A percentile compares a stretch with the other conserved stretches of the same genome.
Evolutionary conservation across 1,140 invertebrate species (phyloP).

Genomic region (Portunus trituberculatus): DNA sequence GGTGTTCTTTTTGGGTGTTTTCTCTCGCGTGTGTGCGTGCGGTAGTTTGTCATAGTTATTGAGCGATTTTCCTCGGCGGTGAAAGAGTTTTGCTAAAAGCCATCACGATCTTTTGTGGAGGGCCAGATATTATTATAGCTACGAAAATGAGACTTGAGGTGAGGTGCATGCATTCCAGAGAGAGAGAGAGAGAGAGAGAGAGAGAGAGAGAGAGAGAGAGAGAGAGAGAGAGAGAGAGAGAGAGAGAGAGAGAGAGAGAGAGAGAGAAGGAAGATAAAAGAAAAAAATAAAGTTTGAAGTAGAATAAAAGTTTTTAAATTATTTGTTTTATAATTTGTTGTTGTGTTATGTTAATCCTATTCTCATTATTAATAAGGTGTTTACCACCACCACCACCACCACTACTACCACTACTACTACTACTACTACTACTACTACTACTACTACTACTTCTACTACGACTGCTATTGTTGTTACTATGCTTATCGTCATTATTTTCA

Average conservation of each 20-base stretch:
- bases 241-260: conserved; percentile 13
- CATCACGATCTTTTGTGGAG: neutral
- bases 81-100: conserved; percentile 22
- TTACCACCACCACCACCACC: neutral
- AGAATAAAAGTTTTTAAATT: too few relatives aligned
- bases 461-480: neutral
- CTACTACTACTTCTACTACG: conserved; percentile 1
- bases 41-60: neutral
- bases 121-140: neutral
- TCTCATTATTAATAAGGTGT: too few relatives aligned
- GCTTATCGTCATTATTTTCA: neutral
- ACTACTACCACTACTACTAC: conserved; percentile 27
- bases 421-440: conserved; percentile 28
- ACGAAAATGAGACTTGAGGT: neutral
- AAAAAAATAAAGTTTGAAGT: too few relatives aligned
- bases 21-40: neutral
- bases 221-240: neutral
- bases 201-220: conserved; percentile 18
- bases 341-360: too few relatives aligned
- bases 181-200: neutral
- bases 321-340: too few relatives aligned
- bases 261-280: neutral
- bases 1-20: neutral
- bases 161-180: neutral
- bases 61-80: neutral